Evolutionary conservation across 92 coral and sea anemone species (phyloP).

Genomic region (Heliopora coerulea): DNA sequence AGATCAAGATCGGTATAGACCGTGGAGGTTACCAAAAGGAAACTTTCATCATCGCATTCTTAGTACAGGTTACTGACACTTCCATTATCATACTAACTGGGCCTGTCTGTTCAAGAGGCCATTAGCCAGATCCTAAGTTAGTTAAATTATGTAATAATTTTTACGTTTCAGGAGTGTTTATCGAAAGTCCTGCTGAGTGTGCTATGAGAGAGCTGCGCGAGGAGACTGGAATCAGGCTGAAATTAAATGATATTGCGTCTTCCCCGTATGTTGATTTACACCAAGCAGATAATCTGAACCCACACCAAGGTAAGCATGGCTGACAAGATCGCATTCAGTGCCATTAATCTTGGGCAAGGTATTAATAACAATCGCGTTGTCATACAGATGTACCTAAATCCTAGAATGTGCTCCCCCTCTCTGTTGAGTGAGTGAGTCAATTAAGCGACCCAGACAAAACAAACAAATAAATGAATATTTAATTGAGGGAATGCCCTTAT

Average conservation of each 20-base stretch:
- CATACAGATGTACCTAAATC: neutral
- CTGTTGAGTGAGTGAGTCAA: too few relatives aligned
- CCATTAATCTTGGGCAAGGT: neutral
- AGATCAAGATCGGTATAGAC: constrained; percentile 68
- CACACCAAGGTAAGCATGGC: constrained; percentile 72
- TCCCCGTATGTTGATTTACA: constrained; percentile 68
- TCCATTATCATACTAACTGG: neutral
- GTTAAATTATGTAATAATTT: too few relatives aligned
- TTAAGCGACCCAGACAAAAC: too few relatives aligned
- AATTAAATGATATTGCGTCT: constrained; percentile 56
- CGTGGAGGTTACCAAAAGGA: constrained; percentile 95
- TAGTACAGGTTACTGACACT: constrained; percentile 62
- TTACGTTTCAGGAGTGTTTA: constrained; percentile 64
- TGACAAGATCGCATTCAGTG: neutral
- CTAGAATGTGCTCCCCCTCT: too few relatives aligned
- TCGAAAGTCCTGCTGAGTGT: constrained; percentile 88
- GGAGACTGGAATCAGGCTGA: constrained; percentile 87
- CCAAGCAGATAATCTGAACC: constrained; percentile 83
- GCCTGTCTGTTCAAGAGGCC: too few relatives aligned
- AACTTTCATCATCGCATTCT: constrained; percentile 82
- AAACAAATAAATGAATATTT: too few relatives aligned
- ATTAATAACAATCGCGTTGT: too few relatives aligned
- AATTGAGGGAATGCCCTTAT: too few relatives aligned
- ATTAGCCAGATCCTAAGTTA: too few relatives aligned
- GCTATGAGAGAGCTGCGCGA: constrained; percentile 91